These are phyloP conservation scores for Oxyruncus cristatus DNA, from an alignment of 2,113 vertebrate species.

Conservation along the genomic window DNA sequence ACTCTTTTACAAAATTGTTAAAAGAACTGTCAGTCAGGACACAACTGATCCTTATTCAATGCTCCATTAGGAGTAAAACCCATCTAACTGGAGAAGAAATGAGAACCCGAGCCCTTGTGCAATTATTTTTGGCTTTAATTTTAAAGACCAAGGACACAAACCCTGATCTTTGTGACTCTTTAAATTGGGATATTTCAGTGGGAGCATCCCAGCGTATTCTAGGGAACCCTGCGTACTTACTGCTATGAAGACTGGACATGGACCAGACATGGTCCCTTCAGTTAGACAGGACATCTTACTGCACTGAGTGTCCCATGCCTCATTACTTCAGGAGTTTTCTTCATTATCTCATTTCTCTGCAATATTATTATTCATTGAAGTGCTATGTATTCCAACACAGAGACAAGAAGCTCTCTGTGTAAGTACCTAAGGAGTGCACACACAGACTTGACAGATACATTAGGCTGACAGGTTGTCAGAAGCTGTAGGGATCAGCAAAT, in stretches of 20 bases:
- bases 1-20: neutral
- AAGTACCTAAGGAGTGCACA: neutral
- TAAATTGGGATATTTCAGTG: neutral
- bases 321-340: neutral
- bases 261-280: neutral
- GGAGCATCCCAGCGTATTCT: neutral
- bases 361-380: neutral
- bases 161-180: neutral
- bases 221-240: neutral
- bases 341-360: neutral
- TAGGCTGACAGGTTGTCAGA: neutral
- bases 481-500: neutral
- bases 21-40: neutral
- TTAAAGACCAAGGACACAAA: neutral
- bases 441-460: neutral
- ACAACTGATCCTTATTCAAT: neutral
- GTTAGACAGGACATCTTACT: neutral
- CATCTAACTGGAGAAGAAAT: neutral
- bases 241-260: neutral
- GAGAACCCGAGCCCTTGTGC: neutral
- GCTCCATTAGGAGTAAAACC: neutral
- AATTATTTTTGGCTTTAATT: neutral
- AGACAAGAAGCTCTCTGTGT: neutral
- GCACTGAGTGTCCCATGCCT: neutral
- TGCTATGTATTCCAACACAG: neutral